These are phyloP conservation scores for Glaucidium brasilianum DNA, from an alignment of 2,113 vertebrate genomes.

Conservation along the genomic window DNA sequence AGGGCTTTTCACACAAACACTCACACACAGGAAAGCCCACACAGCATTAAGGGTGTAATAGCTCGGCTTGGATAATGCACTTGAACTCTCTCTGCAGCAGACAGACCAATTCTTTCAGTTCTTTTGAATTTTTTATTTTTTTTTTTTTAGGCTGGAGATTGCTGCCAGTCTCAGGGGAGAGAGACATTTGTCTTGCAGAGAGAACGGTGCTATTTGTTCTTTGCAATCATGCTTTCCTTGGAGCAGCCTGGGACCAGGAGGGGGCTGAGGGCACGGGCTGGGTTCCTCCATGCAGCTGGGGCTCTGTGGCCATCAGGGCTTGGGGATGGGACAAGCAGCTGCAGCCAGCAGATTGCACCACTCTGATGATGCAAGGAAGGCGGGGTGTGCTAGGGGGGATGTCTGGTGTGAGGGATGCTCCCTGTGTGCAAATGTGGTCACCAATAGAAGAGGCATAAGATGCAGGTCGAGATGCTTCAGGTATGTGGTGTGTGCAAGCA, in stretches of 20 bases:
- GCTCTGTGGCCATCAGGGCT: not conserved
- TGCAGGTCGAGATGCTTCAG: accelerated
- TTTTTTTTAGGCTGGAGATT: not conserved
- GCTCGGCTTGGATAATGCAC: slow-evolving; percentile 46
- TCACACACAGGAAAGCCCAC: not conserved
- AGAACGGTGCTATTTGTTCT: slow-evolving; percentile 56
- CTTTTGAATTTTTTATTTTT: not conserved
- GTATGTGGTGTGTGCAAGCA: not conserved
- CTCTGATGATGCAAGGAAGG: not conserved
- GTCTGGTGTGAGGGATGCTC: not conserved
- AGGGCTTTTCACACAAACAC: slow-evolving; percentile 17
- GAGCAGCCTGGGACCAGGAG: not conserved
- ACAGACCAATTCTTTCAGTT: slow-evolving; percentile 17
- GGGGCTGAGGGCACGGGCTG: not conserved
- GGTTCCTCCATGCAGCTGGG: not conserved
- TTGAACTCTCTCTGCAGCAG: slow-evolving; percentile 25
- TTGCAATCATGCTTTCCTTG: not conserved
- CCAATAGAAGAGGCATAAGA: not conserved
- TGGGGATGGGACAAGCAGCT: accelerated
- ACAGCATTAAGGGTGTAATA: slow-evolving; percentile 37
- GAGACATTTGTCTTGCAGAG: slow-evolving; percentile 12
- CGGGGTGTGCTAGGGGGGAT: not conserved
- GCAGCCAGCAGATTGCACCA: not conserved
- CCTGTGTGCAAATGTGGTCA: not conserved
- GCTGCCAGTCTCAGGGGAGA: slow-evolving; percentile 23